phyloP scores from a whole-genome alignment of 2,113 vertebrate species.

The Larimichthys polyactis region DNA sequence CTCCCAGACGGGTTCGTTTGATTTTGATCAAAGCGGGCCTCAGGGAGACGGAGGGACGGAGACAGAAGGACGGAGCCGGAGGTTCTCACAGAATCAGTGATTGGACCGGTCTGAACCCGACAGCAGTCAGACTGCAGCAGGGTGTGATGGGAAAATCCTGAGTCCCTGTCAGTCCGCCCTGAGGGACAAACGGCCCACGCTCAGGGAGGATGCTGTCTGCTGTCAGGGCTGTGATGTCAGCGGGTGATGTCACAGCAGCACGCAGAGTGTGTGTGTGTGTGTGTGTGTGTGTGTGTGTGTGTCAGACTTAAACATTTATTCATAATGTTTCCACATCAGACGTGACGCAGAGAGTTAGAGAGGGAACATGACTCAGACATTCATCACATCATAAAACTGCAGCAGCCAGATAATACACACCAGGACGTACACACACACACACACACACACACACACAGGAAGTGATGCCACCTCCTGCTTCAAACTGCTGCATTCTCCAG shows the following conservation, averaged over 20 bases:
- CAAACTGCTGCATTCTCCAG: background rate
- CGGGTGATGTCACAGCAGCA: conserved; percentile 20
- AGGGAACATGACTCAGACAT: conserved; percentile 14
- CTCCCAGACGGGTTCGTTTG: conserved; percentile 10
- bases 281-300: no score
- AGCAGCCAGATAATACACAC: conserved; percentile 25
- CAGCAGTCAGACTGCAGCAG: background rate
- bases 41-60: background rate
- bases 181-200: background rate
- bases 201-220: conserved; percentile 19
- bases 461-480: conserved; percentile 19
- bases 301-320: no score
- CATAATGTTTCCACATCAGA: background rate
- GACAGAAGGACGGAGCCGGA: background rate
- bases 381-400: background rate
- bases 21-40: conserved; percentile 17
- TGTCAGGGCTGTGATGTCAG: conserved; percentile 4
- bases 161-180: background rate
- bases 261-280: no score
- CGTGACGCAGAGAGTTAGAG: background rate
- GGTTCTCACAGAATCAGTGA: conserved; percentile 21
- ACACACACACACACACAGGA: conserved; percentile 31
- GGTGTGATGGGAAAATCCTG: background rate
- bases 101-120: background rate
- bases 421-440: conserved; percentile 16